Evolutionary conservation across 2,113 vertebrate species (phyloP).

Genomic region (Osmerus eperlanus): DNA sequence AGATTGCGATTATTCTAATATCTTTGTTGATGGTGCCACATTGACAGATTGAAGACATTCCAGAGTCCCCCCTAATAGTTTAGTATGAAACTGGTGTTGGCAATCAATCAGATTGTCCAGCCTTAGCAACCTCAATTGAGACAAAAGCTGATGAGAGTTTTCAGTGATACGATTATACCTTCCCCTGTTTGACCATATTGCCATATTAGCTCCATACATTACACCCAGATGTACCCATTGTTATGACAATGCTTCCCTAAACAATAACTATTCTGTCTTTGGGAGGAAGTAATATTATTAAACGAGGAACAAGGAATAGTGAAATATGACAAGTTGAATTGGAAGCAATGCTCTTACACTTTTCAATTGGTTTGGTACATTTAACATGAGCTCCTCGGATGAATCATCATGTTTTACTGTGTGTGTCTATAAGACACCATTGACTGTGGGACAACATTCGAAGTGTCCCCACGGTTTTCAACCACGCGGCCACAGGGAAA

Average conservation of each 20-base stretch:
- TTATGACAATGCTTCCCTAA: constrained; percentile 7
- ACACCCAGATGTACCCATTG: constrained; percentile 9
- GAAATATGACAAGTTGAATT: constrained; percentile 8
- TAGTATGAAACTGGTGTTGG: constrained; percentile 30
- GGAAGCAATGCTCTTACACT: background rate
- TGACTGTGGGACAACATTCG: background rate
- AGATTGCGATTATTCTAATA: constrained; percentile 9
- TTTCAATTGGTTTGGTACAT: constrained; percentile 22
- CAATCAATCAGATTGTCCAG: constrained; percentile 27
- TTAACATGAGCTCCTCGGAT: background rate
- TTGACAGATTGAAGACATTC: constrained; percentile 24
- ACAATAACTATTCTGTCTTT: background rate
- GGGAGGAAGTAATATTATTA: constrained; percentile 36
- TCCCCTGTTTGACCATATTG: constrained; percentile 20
- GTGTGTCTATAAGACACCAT: no score
- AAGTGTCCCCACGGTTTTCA: background rate
- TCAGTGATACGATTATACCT: constrained; percentile 49
- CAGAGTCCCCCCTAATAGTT: constrained; percentile 9
- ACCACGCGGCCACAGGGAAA: no score
- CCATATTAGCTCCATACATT: constrained; percentile 31
- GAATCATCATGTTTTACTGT: no score
- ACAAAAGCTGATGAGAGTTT: constrained; percentile 25
- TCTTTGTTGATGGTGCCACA: constrained; percentile 4
- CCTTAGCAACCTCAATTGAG: constrained; percentile 35
- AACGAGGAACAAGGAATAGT: constrained; percentile 21